These are phyloP conservation scores for Acanthurus tractus DNA, from an alignment of 2,797 vertebrate species.

Conservation along the genomic window DNA sequence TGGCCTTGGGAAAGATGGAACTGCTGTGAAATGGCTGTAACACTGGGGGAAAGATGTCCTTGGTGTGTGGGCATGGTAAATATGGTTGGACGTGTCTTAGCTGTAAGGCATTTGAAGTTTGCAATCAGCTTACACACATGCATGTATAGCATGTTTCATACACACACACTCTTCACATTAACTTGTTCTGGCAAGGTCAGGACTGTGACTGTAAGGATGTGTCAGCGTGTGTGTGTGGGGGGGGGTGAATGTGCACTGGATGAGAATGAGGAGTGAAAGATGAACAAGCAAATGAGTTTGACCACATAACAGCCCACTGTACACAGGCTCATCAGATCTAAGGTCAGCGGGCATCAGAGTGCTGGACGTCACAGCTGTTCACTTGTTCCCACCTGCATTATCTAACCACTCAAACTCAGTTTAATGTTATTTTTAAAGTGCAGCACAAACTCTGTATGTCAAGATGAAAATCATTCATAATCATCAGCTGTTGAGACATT, in stretches of 20 bases:
- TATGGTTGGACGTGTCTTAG: slow-evolving; percentile 47
- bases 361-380: slow-evolving; percentile 29
- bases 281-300: slow-evolving; percentile 45
- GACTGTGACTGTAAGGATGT: slow-evolving; percentile 60
- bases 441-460: background rate
- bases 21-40: slow-evolving; percentile 45
- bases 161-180: slow-evolving; percentile 23
- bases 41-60: slow-evolving; percentile 31
- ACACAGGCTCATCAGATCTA: slow-evolving; percentile 17
- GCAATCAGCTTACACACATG: slow-evolving; percentile 31
- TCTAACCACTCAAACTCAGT: background rate
- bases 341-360: slow-evolving; percentile 32
- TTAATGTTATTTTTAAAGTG: background rate
- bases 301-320: slow-evolving; percentile 38
- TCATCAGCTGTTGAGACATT: background rate
- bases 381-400: slow-evolving; percentile 23
- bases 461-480: background rate
- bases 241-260: slow-evolving; percentile 30
- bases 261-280: slow-evolving; percentile 61
- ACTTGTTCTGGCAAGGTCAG: slow-evolving; percentile 72
- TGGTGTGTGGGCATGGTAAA: slow-evolving; percentile 41
- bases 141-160: slow-evolving; percentile 24
- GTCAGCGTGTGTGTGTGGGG: slow-evolving; percentile 38
- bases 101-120: slow-evolving; percentile 61
- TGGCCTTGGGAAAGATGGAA: slow-evolving; percentile 41